These are phyloP conservation scores for Felis chaus DNA, from an alignment of 2,113 vertebrate species.

Conservation along the genomic window DNA sequence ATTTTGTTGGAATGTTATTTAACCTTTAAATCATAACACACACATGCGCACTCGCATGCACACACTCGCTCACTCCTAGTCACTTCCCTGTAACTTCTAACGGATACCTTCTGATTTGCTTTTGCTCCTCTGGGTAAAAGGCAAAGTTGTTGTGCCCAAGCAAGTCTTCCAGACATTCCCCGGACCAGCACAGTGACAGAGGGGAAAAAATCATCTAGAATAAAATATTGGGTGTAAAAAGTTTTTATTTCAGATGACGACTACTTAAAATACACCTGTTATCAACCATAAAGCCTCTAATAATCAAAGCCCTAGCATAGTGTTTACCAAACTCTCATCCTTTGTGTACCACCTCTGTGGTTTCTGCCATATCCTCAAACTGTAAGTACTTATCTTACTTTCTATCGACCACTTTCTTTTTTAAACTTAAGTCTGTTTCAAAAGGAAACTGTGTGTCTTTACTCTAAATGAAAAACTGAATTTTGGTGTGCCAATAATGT, in stretches of 20 bases:
- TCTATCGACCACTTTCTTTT: background rate
- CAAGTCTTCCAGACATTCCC: slow-evolving; percentile 95
- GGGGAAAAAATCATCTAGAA: slow-evolving; percentile 93
- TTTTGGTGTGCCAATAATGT: background rate
- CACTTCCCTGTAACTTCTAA: slow-evolving; percentile 78
- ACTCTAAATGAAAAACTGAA: slow-evolving; percentile 14
- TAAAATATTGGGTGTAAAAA: slow-evolving; percentile 58
- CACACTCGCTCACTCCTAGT: slow-evolving; percentile 39
- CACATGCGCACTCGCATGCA: background rate
- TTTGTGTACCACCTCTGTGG: background rate
- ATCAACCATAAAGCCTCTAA: background rate
- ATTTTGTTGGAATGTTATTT: slow-evolving; percentile 32
- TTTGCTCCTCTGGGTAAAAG: slow-evolving; percentile 96
- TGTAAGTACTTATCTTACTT: background rate
- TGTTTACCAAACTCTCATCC: background rate
- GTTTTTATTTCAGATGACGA: slow-evolving; percentile 53
- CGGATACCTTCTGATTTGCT: slow-evolving; percentile 94
- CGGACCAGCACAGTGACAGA: slow-evolving; percentile 95
- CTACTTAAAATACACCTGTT: slow-evolving; percentile 18
- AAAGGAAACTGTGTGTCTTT: background rate
- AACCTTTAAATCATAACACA: background rate
- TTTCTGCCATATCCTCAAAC: background rate
- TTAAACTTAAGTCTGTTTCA: slow-evolving; percentile 23
- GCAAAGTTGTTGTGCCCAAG: slow-evolving; percentile 97
- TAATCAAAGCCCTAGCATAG: background rate